phyloP scores from a whole-genome alignment of 1,140 invertebrate species.

The Oncopeltus fasciatus region DNA sequence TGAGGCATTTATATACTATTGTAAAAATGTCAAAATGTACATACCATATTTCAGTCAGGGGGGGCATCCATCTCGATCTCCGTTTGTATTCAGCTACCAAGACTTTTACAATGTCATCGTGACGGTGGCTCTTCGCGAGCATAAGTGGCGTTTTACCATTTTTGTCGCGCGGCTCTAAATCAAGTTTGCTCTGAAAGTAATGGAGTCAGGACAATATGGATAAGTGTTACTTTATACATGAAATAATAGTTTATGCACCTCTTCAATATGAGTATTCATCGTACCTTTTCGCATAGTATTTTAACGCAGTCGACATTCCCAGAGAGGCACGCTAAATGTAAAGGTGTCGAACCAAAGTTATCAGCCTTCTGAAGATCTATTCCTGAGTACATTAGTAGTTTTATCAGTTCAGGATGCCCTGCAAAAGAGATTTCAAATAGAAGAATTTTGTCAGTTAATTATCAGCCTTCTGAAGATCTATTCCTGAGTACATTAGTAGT shows the following conservation, averaged over 20 bases:
- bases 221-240: no score
- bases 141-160: slow-evolving; percentile 82
- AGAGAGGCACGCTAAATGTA: slow-evolving; percentile 84
- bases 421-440: not conserved
- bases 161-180: slow-evolving; percentile 71
- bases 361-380: slow-evolving; percentile 76
- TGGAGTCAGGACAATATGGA: no score
- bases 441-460: no score
- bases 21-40: no score
- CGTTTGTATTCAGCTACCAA: slow-evolving; percentile 65
- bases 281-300: slow-evolving; percentile 70
- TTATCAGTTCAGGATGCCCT: slow-evolving; percentile 70
- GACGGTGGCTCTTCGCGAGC: slow-evolving; percentile 71
- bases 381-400: slow-evolving; percentile 78
- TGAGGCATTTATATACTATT: no score
- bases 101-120: slow-evolving; percentile 66
- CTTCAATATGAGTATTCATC: no score
- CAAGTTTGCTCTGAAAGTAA: slow-evolving; percentile 62
- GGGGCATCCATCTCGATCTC: slow-evolving; percentile 67
- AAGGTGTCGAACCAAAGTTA: slow-evolving; percentile 79
- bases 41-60: slow-evolving; percentile 70
- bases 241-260: no score
- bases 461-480: slow-evolving; percentile 73
- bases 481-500: slow-evolving; percentile 78
- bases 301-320: slow-evolving; percentile 69